These are phyloP conservation scores for Ornithorhynchus anatinus DNA, from an alignment of 2,113 vertebrate species.

Conservation along the genomic window DNA sequence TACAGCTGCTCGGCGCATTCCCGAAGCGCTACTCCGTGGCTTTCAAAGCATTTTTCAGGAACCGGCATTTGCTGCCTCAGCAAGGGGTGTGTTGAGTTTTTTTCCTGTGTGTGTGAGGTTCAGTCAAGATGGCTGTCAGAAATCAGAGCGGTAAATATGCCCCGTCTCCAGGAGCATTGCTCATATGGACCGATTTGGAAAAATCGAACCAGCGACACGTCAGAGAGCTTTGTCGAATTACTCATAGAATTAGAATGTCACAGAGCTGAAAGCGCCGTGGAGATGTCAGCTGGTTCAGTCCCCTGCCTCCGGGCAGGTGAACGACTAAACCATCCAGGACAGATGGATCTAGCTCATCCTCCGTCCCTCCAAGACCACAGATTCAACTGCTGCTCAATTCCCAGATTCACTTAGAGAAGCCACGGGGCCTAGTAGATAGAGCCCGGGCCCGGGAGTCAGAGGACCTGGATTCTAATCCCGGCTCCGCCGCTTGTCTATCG, in stretches of 20 bases:
- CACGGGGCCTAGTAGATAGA: no score
- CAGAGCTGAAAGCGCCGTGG: no score
- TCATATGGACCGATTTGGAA: not conserved
- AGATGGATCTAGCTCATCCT: no score
- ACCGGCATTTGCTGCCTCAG: not conserved
- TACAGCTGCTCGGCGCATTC: not conserved
- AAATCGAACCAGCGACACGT: not conserved
- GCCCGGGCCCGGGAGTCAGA: no score
- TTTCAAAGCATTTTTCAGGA: conserved; percentile 8
- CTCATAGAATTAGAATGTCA: no score
- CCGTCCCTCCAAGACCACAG: not conserved
- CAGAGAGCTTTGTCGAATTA: not conserved
- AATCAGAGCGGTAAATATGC: not conserved
- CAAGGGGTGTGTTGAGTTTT: not conserved
- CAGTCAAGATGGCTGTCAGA: not conserved
- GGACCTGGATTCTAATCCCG: no score
- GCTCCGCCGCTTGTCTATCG: no score
- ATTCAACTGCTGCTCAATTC: no score
- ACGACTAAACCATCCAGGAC: no score
- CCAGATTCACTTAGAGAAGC: no score
- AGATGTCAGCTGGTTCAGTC: no score
- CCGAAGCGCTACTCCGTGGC: not conserved
- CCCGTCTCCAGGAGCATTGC: not conserved
- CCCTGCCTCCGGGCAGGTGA: no score
- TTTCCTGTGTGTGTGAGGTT: not conserved